Evolutionary conservation across 2,113 vertebrate genomes (phyloP), one percentile per base, ranked within the genome.

Genomic region (Oreotragus oreotragus): DNA sequence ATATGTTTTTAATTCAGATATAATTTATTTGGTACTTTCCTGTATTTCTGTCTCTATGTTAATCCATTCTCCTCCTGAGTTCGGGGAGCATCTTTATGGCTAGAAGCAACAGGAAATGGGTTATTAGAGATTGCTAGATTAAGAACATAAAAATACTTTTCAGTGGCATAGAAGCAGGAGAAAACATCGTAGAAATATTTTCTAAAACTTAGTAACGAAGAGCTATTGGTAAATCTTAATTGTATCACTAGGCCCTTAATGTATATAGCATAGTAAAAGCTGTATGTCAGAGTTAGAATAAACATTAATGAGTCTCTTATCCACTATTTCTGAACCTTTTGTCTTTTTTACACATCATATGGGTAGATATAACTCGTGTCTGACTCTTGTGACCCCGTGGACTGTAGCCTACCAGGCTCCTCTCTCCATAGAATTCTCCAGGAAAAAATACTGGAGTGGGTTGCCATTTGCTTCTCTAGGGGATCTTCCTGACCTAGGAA

Each of bases 71-170:
- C 30, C 30, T 81, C 11, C 11, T 53, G 49, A 8, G 11, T 81
- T 81, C 0, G 0, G 19, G 53, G 49, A 53, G n/a, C 17, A 25
- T 81, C 79, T 53, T 55, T 83, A 83, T 55, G 51, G 51, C 80
- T n/a, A 62, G 83, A 91, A 95, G 30, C 70, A 70, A 70, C 60
- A 86, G 9, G 39, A 88, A 90, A 19, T 66, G 49, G 88, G 19
- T 91, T 93, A 36, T 55, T 91, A 88, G 79, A 96, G 17, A 49
- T 64, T 90, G 21, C 57, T 92, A 84, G 95, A 84, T 93, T 62
- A 70, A 79, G 36, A 90, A 47, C n/a, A 43, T 92, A 70, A 83
- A 90, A 70, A 83, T 25, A 80, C 66, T n/a, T 88, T 84, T 53
- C 21, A 36, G 43, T 77, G 23, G 33, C 30, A 83, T 27, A 53